These are phyloP conservation scores for Neolamprologus variostigma DNA, from an alignment of 2,113 vertebrate genomes.

Conservation along the genomic window DNA sequence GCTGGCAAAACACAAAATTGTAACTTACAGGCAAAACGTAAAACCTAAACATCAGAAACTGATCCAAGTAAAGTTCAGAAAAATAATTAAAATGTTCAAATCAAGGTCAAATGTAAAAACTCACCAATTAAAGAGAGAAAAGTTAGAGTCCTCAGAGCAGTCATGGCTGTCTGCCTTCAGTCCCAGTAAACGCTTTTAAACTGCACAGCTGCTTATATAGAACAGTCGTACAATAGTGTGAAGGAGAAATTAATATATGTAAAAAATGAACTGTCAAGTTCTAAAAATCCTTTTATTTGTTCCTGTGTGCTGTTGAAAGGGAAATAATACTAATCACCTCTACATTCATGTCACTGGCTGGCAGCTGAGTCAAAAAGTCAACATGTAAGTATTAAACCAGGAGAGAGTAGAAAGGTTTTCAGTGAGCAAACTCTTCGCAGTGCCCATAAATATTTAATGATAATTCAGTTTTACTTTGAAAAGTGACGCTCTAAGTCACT, in stretches of 20 bases:
- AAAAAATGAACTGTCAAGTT: neutral
- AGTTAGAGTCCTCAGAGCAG: neutral
- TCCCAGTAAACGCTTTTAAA: neutral
- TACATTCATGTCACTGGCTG: neutral
- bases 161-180: neutral
- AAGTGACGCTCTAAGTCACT: neutral
- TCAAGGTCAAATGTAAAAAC: neutral
- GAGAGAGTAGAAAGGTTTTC: neutral
- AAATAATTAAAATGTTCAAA: neutral
- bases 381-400: neutral
- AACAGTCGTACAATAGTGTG: neutral
- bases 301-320: neutral
- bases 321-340: neutral
- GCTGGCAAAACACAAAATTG: neutral
- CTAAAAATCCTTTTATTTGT: neutral
- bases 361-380: conserved; percentile 14
- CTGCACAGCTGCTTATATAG: neutral
- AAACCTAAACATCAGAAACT: neutral
- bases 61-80: neutral
- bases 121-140: neutral
- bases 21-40: neutral
- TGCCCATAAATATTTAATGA: neutral
- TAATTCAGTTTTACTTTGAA: neutral
- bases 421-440: neutral
- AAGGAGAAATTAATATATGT: neutral